Evolutionary conservation across 2,797 vertebrate genomes (phyloP), one percentile per base, ranked within the genome.

Genomic region (Bothrops alternatus): DNA sequence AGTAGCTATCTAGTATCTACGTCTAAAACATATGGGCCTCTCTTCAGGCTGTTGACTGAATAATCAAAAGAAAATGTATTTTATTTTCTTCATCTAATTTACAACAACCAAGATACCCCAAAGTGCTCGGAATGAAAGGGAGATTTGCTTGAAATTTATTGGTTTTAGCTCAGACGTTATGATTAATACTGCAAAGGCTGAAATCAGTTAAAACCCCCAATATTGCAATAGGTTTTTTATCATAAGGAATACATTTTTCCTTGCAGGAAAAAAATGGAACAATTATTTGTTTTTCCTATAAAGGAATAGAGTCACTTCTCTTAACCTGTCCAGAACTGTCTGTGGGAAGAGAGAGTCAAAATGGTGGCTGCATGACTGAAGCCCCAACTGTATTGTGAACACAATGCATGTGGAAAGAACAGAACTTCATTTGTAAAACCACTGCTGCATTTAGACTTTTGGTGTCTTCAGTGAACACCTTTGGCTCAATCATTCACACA

Each of bases 31-130:
- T 56, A 87, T 85, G 61, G 8, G 4, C 25, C 3, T 60, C 47
- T 26, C 57, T 13, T 87, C 16, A 57, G 0, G 3, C 16, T 4
- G 32, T 94, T 90, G 61, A 93, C 32, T 89, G 37, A 87, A 87
- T 91, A 82, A 87, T 91, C 82, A 92, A 25, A n/a, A 92, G n/a
- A 78, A 91, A 85, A 73, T 55, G 2, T 20, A 65, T 28, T 47
- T 56, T 73, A 42, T 89, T 42, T 8, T 20, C 60, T 55, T 88
- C 58, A 65, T 25, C 10, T 82, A 58, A 89, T 63, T 93, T 91
- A 63, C 50, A 93, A 57, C 28, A 93, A 37, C 32, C 63, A 18
- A 28, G 56, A 91, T 63, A 28, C 16, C 42, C 58, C 65, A 88
- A 55, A 86, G 55, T 28, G 11, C 47, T 55, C 14, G n/a, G 18